Evolutionary conservation across 30 jellyfish, hydroid and myxozoan genomes (phyloP), one percentile per base, ranked within the genome.

Genomic region (Pseudorhiza aurosa): DNA sequence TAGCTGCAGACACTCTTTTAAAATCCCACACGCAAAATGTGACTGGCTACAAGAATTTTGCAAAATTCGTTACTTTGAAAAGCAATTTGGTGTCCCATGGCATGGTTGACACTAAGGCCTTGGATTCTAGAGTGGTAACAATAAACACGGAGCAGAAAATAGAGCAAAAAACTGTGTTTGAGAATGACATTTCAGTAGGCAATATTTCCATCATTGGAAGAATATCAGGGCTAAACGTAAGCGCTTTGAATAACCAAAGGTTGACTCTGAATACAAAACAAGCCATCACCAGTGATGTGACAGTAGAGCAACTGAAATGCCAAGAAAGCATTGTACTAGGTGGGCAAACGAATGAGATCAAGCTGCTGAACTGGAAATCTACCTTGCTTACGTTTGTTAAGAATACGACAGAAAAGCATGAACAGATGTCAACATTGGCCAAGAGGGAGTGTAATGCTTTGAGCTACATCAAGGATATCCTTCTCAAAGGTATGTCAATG

Each of bases 261-360:
- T 30, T 82, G n/a, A 58, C 68, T 18, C 49, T 56, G 45, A 32
- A 68, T 31, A 55, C 83, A 6, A 56, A 76, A 18, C 96, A 90
- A 57, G 33, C 57, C 0, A 65, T 90, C 1, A 33, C 12, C 17
- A 56, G 87, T 32, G 42, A 32, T 78, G 14, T 88, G 24, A 29
- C 33, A 8, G 21, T 49, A 14, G 36, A 78, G 11, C 21, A 37
- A 11, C 49, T 56, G 55, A 79, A 50, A n/a, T 37, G 19, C 7
- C 31, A 47, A 1, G 79, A 67, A 44, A 56, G 79, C 46, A 33
- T 62, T 29, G 2, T 33, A 1, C 46, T 88, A n/a, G 57, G 50
- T 35, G 94, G 94, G 27, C 50, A 65, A 31, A 60, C 47, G 3
- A 88, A 88, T 79, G 94, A 80, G 1, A 24, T 70, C 22, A 90